Evolutionary conservation across 2,113 vertebrate species (phyloP).

Genomic region (Protobothrops flavoviridis): DNA sequence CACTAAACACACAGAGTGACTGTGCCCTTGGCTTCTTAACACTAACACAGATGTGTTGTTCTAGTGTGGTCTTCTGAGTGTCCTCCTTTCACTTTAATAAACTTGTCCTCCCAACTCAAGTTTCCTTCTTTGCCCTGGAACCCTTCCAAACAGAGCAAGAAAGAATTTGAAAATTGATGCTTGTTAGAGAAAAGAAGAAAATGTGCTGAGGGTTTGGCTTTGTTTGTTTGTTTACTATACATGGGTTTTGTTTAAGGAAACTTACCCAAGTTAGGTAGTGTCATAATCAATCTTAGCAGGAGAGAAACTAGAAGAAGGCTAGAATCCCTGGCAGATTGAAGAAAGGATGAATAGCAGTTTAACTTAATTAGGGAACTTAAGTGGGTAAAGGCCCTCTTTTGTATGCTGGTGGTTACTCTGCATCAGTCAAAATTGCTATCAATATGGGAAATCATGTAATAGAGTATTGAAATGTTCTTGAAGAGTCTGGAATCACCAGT

Average conservation of each 20-base stretch:
- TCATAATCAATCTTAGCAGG: not conserved
- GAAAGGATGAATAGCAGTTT: not conserved
- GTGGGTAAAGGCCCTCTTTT: not conserved
- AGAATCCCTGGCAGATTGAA: not conserved
- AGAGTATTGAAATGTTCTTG: not conserved
- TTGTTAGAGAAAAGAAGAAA: not conserved
- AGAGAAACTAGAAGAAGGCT: not conserved
- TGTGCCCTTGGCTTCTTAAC: not conserved
- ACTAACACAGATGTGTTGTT: not conserved
- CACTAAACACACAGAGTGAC: not conserved
- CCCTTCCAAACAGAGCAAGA: not conserved
- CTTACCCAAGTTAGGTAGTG: not conserved
- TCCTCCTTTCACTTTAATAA: not conserved
- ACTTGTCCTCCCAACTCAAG: not conserved
- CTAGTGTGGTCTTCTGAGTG: not conserved
- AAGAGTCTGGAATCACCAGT: not conserved
- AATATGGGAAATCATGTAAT: not conserved
- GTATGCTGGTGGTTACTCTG: not conserved
- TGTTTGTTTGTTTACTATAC: not conserved
- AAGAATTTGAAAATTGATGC: not conserved
- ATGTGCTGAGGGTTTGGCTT: not conserved
- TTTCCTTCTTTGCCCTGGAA: not conserved
- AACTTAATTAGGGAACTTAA: not conserved
- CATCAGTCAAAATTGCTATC: not conserved
- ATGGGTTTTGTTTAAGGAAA: not conserved